Conservation (phyloP, 2,888 invertebrate genomes). For the Folsomia candida region DNA sequence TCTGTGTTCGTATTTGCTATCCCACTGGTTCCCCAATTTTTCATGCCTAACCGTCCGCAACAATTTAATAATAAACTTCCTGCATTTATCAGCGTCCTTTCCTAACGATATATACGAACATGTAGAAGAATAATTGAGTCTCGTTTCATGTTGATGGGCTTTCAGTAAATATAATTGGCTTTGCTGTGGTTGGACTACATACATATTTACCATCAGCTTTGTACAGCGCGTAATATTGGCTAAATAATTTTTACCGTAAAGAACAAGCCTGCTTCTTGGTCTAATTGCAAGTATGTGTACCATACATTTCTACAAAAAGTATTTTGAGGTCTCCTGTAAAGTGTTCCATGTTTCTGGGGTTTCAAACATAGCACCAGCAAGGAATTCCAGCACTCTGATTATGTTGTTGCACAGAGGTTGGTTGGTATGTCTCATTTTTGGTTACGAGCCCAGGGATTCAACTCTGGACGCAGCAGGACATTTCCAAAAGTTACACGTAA, state of each 20-base stretch:
- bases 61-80: slow-evolving; percentile 15
- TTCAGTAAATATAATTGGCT: background rate
- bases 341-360: too few species aligned
- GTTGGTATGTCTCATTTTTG: slow-evolving; percentile 2
- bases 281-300: too few species aligned
- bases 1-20: background rate
- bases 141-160: background rate
- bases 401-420: background rate
- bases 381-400: background rate
- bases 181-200: too few species aligned
- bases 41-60: slow-evolving; percentile 16
- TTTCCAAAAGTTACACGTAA: slow-evolving; percentile 12
- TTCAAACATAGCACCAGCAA: background rate
- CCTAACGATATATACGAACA: background rate
- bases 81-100: slow-evolving; percentile 25
- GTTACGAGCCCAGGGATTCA: slow-evolving; percentile 15
- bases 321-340: too few species aligned
- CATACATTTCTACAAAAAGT: background rate
- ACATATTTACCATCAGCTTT: too few species aligned
- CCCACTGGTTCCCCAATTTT: background rate
- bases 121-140: background rate
- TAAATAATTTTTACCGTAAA: background rate
- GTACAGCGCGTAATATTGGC: background rate
- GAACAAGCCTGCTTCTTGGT: too few species aligned
- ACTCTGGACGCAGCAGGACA: slow-evolving; percentile 23